phyloP scores from a whole-genome alignment of 2,888 invertebrate species.

The Baronia brevicornis region DNA sequence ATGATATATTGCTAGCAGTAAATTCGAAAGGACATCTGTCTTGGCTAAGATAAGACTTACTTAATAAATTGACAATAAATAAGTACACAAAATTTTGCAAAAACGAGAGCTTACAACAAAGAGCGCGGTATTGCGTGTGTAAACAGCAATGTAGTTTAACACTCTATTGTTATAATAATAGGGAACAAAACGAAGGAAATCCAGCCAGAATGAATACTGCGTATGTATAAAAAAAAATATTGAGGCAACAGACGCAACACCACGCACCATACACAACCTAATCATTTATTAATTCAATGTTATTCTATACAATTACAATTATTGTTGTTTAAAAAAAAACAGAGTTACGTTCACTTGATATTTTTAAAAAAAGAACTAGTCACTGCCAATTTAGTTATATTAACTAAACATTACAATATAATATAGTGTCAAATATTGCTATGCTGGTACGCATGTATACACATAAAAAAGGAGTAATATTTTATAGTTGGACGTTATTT shows the following conservation, averaged over 20 bases:
- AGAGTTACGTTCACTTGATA: too few species aligned
- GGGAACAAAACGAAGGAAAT: too few species aligned
- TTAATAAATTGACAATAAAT: constrained; percentile 45
- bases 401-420: constrained; percentile 29
- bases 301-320: constrained; percentile 4
- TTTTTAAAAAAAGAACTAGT: too few species aligned
- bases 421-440: constrained; percentile 25
- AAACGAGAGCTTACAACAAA: constrained; percentile 11
- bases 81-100: constrained; percentile 40
- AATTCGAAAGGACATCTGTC: constrained; percentile 9
- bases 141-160: constrained; percentile 9
- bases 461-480: too few species aligned
- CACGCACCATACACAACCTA: constrained; percentile 4
- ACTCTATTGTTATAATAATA: too few species aligned
- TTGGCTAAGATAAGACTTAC: constrained; percentile 17
- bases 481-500: too few species aligned
- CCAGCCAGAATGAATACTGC: too few species aligned
- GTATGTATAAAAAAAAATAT: not conserved
- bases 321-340: not conserved
- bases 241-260: not conserved
- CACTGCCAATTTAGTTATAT: constrained; percentile 27
- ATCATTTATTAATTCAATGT: not conserved
- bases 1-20: too few species aligned
- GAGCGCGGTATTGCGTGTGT: constrained; percentile 24
- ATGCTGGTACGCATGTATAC: constrained; percentile 22